Evolutionary conservation across 1,140 invertebrate genomes (phyloP).

Genomic region (Proales similis): DNA sequence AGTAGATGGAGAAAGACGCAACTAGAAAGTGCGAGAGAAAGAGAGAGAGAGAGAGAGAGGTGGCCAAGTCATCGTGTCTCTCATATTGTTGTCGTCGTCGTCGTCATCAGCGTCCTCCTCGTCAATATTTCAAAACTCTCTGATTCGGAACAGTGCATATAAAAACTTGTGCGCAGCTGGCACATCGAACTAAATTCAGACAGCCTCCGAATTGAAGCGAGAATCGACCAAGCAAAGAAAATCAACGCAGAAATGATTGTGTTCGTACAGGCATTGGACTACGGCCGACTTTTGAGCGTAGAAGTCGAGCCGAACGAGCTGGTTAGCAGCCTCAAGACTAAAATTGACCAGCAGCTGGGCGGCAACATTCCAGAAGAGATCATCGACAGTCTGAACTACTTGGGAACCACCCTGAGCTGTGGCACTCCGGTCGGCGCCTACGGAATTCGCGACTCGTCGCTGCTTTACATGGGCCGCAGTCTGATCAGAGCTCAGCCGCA

Average conservation of each 20-base stretch:
- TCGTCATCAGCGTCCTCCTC: no score
- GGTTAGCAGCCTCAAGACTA: conserved; percentile 4
- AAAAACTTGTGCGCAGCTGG: no score
- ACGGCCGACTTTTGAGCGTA: conserved; percentile 17
- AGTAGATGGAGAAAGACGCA: no score
- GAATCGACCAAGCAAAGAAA: no score
- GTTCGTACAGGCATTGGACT: conserved; percentile 19
- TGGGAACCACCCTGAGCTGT: neutral
- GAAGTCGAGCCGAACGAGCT: conserved; percentile 19
- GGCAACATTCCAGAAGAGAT: neutral
- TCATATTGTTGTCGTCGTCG: no score
- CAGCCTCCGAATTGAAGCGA: no score
- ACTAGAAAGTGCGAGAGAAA: no score
- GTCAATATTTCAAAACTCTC: no score
- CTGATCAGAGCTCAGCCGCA: neutral
- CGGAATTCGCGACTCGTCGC: conserved; percentile 21
- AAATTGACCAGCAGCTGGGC: neutral
- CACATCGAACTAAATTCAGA: no score
- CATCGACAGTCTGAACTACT: neutral
- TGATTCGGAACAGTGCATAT: no score
- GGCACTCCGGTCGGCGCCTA: neutral
- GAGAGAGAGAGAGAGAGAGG: no score
- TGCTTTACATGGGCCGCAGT: conserved; percentile 3
- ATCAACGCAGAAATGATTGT: conserved; percentile 9
- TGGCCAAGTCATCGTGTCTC: no score